Evolutionary conservation across 2,113 vertebrate genomes (phyloP), one percentile per base, ranked within the genome.

Genomic region (Ursus arctos): DNA sequence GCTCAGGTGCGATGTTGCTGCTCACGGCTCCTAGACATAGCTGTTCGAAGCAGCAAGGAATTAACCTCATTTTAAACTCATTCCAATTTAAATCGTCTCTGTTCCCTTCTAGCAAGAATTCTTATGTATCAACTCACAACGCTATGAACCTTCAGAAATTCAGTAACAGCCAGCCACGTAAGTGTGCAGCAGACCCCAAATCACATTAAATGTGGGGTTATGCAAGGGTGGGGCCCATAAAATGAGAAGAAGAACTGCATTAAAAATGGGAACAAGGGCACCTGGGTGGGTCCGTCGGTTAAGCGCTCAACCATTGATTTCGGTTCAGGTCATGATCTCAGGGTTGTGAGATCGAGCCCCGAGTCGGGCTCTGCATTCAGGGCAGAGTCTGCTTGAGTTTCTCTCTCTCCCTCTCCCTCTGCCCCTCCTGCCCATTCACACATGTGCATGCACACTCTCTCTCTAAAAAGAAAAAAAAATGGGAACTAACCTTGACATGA

Each of bases 191-290:
- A 31, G 79, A 79, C 19, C 26, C 1, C 11, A 13, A 71, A 31
- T 85, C 59, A 3, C 7, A 36, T 10, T 6, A 49, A 69, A 59
- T 12, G 1, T 4, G 13, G 31, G 12, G 12, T 22, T 16, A 16
- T 3, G 22, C 5, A 12, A 72, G 1, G 10, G 2, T 7, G 22
- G 31, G 6, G 3, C 3, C 15, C 18, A 3, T 0, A 1, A 11
- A 5, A 26, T 15, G 40, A 49, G 3, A 31, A 16, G 2, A 33
- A 28, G 5, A 33, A 2, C 1, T 1, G 13, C 19, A 7, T 0
- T 74, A 26, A 74, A 74, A 24, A 24, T 43, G 21, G 22, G 36
- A 12, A 26, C 21, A 13, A 36, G 21, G 12, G 2, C n/a, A 11
- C 71, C 21, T 43, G 71, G 36, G 71, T 74, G 71, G 71, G 19